Conservation (phyloP, 1,140 invertebrate species). For the Aphelenchoides fujianensis region DNA sequence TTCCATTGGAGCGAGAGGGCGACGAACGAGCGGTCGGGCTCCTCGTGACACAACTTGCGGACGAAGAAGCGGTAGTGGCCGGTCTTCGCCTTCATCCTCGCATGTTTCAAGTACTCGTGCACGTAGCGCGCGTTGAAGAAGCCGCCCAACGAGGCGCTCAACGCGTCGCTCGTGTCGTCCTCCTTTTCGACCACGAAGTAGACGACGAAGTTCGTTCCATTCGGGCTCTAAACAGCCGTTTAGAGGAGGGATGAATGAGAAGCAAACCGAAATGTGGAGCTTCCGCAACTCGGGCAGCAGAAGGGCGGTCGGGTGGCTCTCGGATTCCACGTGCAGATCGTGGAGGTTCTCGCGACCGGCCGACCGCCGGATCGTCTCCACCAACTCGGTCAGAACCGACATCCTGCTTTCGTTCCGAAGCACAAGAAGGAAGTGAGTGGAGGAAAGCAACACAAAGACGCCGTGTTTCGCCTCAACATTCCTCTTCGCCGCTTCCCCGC, state of each 20-base stretch:
- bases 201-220: background rate
- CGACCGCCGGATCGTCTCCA: background rate
- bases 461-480: too few relatives aligned
- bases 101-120: conserved; percentile 13
- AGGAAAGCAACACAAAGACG: too few relatives aligned
- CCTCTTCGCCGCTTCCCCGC: too few relatives aligned
- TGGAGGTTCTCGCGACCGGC: background rate
- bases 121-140: conserved; percentile 28
- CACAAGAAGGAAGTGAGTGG: background rate
- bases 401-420: background rate
- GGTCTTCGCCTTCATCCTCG: background rate
- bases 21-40: background rate
- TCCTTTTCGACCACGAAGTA: background rate
- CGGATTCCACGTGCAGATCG: background rate
- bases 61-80: conserved; percentile 1
- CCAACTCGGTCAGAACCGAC: background rate
- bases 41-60: background rate
- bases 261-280: background rate
- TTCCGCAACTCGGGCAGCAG: background rate
- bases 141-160: conserved; percentile 9
- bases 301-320: background rate
- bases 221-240: background rate
- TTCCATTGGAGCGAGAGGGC: background rate
- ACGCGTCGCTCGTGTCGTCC: background rate
- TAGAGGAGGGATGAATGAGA: too few relatives aligned